Percentiles rank a stretch among this genome's conserved stretches.
phyloP scores from a whole-genome alignment of 2,797 vertebrate genomes.

The Aratinga solstitialis region DNA sequence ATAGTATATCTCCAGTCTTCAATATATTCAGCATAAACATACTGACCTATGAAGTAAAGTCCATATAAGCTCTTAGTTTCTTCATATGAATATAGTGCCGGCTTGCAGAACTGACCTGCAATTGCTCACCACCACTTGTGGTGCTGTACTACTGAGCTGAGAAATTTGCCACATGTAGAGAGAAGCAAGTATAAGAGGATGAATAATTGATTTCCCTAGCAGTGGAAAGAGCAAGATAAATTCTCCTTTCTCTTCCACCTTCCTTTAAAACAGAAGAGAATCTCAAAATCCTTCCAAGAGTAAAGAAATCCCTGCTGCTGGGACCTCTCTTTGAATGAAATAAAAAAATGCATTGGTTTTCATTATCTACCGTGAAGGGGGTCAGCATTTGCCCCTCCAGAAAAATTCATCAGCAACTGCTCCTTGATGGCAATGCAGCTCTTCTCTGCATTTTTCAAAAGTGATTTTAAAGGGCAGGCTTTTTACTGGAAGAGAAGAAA shows the following conservation, averaged over 20 bases:
- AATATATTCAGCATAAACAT: neutral
- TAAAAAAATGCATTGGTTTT: neutral
- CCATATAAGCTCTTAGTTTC: neutral
- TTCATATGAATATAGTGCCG: neutral
- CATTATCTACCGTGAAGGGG: neutral
- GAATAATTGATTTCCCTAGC: neutral
- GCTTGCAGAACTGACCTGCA: neutral
- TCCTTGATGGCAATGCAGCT: neutral
- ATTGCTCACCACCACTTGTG: neutral
- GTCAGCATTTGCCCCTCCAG: neutral
- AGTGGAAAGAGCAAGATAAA: neutral
- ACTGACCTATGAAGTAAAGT: neutral
- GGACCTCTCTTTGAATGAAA: neutral
- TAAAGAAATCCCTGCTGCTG: neutral
- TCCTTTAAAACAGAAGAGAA: neutral
- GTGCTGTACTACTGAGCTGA: neutral
- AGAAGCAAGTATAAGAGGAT: neutral
- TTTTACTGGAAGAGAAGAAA: neutral
- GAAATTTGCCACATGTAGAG: neutral
- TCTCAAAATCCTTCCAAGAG: neutral
- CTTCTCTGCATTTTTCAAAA: neutral
- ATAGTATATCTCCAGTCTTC: neutral
- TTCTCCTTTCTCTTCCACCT: neutral
- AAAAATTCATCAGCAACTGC: neutral
- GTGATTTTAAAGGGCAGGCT: neutral